Evolutionary conservation across 2,797 vertebrate genomes (phyloP).

Genomic region (Mareca strepera): DNA sequence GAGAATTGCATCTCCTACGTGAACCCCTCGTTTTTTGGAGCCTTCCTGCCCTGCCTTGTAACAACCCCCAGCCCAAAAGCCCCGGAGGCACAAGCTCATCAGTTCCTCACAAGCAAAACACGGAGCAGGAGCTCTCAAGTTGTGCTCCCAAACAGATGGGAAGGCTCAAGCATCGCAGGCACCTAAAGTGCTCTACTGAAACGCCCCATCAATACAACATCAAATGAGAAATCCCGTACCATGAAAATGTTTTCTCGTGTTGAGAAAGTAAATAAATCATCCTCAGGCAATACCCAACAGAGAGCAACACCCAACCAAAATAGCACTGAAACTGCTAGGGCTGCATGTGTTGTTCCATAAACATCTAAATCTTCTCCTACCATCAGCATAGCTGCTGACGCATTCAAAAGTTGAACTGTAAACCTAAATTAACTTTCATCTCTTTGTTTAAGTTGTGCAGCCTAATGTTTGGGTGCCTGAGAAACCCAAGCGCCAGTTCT

Average conservation of each 20-base stretch:
- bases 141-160: too few relatives aligned
- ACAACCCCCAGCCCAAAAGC: background rate
- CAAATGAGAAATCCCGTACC: background rate
- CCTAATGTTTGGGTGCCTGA: background rate
- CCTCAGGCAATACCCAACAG: background rate
- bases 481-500: background rate
- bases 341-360: background rate
- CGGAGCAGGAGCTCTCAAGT: background rate
- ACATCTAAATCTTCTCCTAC: background rate
- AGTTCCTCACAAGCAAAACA: background rate
- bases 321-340: rapidly evolving
- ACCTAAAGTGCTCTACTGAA: background rate
- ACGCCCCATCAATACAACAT: background rate
- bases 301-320: background rate
- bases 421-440: background rate
- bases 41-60: background rate
- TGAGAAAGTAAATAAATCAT: background rate
- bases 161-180: background rate
- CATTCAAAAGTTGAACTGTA: background rate
- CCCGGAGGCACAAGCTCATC: too few relatives aligned
- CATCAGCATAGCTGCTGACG: background rate
- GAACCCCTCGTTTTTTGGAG: background rate
- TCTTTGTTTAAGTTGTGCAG: background rate
- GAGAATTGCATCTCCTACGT: too few relatives aligned
- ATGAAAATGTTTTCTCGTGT: background rate